Evolutionary conservation across 2,113 vertebrate genomes (phyloP), one percentile per base, ranked within the genome.

Genomic region (Anolis carolinensis): DNA sequence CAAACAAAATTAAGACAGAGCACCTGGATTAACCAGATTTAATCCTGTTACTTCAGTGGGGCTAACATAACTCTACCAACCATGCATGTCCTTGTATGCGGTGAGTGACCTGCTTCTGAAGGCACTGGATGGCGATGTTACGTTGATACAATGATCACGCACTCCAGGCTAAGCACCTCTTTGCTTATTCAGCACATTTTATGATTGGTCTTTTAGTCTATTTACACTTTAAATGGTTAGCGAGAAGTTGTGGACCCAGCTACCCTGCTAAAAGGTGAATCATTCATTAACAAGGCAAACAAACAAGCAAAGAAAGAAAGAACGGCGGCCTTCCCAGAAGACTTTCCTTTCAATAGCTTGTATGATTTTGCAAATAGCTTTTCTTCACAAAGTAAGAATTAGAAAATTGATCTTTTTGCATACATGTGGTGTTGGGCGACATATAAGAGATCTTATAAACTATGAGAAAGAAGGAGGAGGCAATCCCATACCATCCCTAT

Each of bases 131-230:
- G 34, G 50, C n/a, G 27, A 63, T 62, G 13, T 44, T 10, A 14
- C 30, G 25, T 62, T 79, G 68, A 63, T 34, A 78, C 74, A 34
- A 48, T 11, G 11, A 71, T 71, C 78, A 20, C 36, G 14, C 21
- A 50, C 59, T 81, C 25, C 23, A 25, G 27, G 27, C 71, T 65
- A 81, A 85, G 32, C 48, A 20, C 63, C 5, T 6, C 82, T 71
- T 55, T 39, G 50, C 70, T 52, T 11, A 48, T 50, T 34, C 34
- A 65, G 85, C 78, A 92, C 85, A 84, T 91, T 82, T 91, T 82
- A 79, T 87, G 88, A 87, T 75, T n/a, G 39, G 91, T n/a, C 67
- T 59, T 82, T 88, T 86, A 86, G 84, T 83, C n/a, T 23, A 73
- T 82, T 36, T 36, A 50, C 25, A 68, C 30, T 68, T 68, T 23